A percentile compares a stretch with the other conserved stretches of the same genome.
Conservation (phyloP, 1,140 invertebrate species). For the Harpegnathos saltator region DNA sequence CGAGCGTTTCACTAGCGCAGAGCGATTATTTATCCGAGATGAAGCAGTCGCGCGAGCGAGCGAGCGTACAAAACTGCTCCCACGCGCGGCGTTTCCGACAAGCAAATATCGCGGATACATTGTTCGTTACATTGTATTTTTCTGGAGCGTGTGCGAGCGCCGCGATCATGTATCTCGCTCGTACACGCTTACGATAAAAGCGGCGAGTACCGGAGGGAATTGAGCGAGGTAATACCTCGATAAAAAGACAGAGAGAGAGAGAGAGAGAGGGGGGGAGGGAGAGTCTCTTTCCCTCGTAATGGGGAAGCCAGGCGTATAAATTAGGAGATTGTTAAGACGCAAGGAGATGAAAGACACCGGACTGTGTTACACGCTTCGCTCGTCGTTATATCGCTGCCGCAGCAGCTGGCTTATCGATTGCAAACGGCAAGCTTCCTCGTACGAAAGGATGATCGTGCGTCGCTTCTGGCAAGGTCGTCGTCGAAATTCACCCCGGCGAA, state of each 20-base stretch:
- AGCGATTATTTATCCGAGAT: too few relatives aligned
- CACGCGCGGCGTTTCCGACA: too few relatives aligned
- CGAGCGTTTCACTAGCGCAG: too few relatives aligned
- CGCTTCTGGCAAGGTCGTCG: background rate
- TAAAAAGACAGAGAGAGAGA: too few relatives aligned
- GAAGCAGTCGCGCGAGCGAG: too few relatives aligned
- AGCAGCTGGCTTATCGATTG: conserved; percentile 37
- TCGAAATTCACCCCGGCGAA: background rate
- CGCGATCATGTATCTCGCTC: background rate
- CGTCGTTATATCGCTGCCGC: conserved; percentile 40
- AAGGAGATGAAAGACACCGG: conserved; percentile 12
- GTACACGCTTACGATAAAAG: conserved; percentile 3
- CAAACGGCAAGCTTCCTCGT: conserved; percentile 10
- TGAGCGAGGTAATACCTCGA: background rate
- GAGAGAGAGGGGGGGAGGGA: too few relatives aligned
- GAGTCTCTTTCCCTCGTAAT: too few relatives aligned
- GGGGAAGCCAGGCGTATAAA: conserved; percentile 31
- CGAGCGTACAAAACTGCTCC: too few relatives aligned
- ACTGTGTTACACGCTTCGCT: conserved; percentile 2
- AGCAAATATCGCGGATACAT: background rate
- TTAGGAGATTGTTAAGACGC: conserved; percentile 44
- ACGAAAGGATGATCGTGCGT: background rate
- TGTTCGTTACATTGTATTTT: background rate
- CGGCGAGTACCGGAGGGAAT: conserved; percentile 9
- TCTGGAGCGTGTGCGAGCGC: background rate